Evolutionary conservation across 30 jellyfish, hydroid and myxozoan genomes (phyloP).

Genomic region (Cassiopea andromeda): DNA sequence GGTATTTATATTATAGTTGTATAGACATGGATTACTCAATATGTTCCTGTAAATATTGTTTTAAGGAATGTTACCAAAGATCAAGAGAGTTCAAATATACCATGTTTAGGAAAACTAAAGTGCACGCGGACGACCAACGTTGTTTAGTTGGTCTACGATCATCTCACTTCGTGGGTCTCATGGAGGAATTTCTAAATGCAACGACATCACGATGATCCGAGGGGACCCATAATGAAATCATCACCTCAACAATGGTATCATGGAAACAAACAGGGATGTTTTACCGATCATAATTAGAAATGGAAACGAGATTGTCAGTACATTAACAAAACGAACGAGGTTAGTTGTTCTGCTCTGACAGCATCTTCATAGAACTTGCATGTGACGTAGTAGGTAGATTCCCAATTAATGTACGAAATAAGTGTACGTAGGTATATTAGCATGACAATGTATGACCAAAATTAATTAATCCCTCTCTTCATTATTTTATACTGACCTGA

Average conservation of each 20-base stretch:
- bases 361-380: too few relatives aligned
- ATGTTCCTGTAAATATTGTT: slow-evolving; percentile 71
- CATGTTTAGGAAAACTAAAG: slow-evolving; percentile 55
- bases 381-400: too few relatives aligned
- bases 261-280: neutral
- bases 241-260: neutral
- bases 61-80: slow-evolving; percentile 65
- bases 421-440: too few relatives aligned
- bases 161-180: neutral
- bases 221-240: neutral
- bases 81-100: slow-evolving; percentile 56
- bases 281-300: neutral
- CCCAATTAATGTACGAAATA: too few relatives aligned
- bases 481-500: too few relatives aligned
- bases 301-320: slow-evolving; percentile 14
- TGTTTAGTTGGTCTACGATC: neutral
- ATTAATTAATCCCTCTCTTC: too few relatives aligned
- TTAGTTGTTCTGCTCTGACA: neutral
- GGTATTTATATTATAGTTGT: slow-evolving; percentile 45
- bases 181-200: neutral
- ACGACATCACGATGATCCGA: neutral
- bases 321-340: neutral
- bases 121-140: neutral
- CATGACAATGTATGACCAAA: too few relatives aligned
- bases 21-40: slow-evolving; percentile 62